Base-by-base conservation (phyloP, 2,797 vertebrate species). In the Falco peregrinus region DNA sequence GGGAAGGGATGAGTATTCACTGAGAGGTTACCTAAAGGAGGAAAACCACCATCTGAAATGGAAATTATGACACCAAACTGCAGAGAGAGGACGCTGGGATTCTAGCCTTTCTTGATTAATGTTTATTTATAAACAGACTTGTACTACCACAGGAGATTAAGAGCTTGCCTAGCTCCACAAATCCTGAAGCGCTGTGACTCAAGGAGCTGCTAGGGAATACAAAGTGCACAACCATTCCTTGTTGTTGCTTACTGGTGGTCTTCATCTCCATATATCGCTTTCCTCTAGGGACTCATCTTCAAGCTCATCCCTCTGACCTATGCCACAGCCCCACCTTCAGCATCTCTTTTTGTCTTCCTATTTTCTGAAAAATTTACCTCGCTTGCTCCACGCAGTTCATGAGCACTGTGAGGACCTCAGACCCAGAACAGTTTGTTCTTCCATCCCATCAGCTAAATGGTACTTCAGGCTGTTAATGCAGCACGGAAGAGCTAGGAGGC, bases 91-190 rank as follows among this genome's bases (percentile, higher is more conserved):
- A 19, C 8, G 1, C 29, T 2, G 25, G 41, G 56, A 39, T 4
- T 17, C 60, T 13, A 57, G 60, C 10, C 45, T 9, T 45, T 29
- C 61, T 67, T 6, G 0, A 5, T 1, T 16, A 0, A 0, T 18
- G 25, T 53, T 51, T 25, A 29, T 13, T 53, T 33, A 24, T 26
- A 9, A 45, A 4, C 4, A 25, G 54, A 74, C 45, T 33, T 18
- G 25, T 28, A 20, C 18, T n/a, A 13, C 65, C 37, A 16, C 18
- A 3, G 16, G 28, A 31, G 39, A 43, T 7, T 24, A 21, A 47
- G 35, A 33, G 20, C 47, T 41, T 11, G 7, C n/a, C 31, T 4
- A 22, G 26, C 65, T 73, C 56, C 43, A 39, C 31, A 8, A n/a
- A 21, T 5, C 18, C 47, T 25, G 16, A 12, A 59, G 61, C 54